Percentiles rank a stretch among this genome's conserved stretches.
Conservation (phyloP, 2,888 invertebrate genomes). For the Apoderus coryli region DNA sequence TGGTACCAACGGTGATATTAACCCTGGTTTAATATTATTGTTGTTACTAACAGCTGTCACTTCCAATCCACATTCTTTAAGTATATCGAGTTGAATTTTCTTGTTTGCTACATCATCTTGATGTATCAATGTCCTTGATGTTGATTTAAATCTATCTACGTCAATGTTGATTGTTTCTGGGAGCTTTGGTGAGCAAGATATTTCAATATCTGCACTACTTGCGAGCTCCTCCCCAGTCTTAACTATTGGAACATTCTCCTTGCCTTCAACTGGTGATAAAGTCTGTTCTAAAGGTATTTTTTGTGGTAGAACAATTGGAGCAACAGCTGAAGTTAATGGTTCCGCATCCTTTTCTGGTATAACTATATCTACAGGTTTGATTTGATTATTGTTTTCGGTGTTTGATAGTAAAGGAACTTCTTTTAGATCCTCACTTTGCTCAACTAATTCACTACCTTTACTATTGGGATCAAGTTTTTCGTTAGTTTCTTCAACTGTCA, state of each 20-base stretch:
- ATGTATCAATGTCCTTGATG: too few relatives aligned
- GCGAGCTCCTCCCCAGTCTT: constrained; percentile 20
- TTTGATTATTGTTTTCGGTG: neutral
- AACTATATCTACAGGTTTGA: constrained; percentile 7
- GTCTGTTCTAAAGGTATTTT: constrained; percentile 34
- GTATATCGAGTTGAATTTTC: constrained; percentile 55
- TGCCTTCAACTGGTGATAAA: constrained; percentile 35
- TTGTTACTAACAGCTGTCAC: constrained; percentile 56
- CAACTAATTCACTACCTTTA: constrained; percentile 4
- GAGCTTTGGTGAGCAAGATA: constrained; percentile 41
- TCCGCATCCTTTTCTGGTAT: constrained; percentile 24
- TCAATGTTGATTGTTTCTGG: constrained; percentile 50
- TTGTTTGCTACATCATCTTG: too few relatives aligned
- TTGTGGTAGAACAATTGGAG: constrained; percentile 27
- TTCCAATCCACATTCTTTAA: constrained; percentile 60
- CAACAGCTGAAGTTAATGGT: constrained; percentile 30
- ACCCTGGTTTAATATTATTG: constrained; percentile 13
- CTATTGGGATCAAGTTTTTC: neutral
- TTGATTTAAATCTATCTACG: constrained; percentile 20
- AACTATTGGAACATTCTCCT: constrained; percentile 39
- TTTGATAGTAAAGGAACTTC: too few relatives aligned
- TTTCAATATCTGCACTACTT: constrained; percentile 19
- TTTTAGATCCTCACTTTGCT: constrained; percentile 33
- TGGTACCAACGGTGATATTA: constrained; percentile 21
- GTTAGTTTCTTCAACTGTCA: constrained; percentile 10